Percentiles rank a stretch among this genome's conserved stretches.
Conservation (phyloP, 2,113 vertebrate genomes). For the Oophaga pumilio region DNA sequence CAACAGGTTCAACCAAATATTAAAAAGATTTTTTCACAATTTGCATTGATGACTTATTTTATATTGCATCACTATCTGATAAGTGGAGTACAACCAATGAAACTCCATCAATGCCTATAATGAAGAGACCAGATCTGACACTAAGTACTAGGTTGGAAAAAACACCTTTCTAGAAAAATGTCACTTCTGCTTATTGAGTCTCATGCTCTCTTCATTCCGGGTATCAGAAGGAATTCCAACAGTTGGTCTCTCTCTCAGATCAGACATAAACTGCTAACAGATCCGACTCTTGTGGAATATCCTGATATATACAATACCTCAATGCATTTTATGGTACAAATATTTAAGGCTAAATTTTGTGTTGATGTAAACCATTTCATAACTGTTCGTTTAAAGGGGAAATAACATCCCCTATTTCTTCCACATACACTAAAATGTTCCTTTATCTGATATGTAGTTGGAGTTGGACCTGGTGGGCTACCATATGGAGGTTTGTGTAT, state of each 20-base stretch:
- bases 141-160: no score
- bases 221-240: neutral
- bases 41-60: neutral
- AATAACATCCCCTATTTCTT: neutral
- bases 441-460: conserved; percentile 5
- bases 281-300: neutral
- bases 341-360: neutral
- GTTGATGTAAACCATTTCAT: neutral
- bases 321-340: neutral
- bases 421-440: neutral
- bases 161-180: no score
- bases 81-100: neutral
- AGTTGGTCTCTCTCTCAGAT: no score
- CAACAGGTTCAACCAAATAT: neutral
- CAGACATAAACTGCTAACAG: no score
- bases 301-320: neutral
- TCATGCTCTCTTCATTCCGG: neutral
- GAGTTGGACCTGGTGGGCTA: neutral
- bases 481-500: conserved; percentile 27
- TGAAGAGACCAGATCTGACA: neutral
- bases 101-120: neutral
- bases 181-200: neutral
- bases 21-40: neutral
- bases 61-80: neutral
- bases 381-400: neutral